A percentile compares a stretch with the other conserved stretches of the same genome.
phyloP scores from a whole-genome alignment of 2,888 invertebrate genomes.

The Timema podura region DNA sequence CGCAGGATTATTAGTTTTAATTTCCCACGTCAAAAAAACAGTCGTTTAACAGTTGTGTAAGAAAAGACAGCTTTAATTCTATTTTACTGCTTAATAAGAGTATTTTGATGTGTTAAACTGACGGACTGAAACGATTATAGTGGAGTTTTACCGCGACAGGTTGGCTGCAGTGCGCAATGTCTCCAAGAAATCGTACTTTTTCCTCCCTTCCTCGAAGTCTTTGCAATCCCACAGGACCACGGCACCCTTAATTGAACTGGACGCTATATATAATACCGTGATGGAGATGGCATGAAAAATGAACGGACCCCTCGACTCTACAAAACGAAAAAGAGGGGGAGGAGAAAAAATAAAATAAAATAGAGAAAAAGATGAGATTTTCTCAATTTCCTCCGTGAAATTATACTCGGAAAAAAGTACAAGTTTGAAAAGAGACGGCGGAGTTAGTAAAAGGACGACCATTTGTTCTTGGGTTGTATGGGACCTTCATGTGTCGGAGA shows the following conservation, averaged over 20 bases:
- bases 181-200: too few species aligned
- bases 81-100: too few species aligned
- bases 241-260: slow-evolving; percentile 45
- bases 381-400: slow-evolving; percentile 49
- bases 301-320: slow-evolving; percentile 38
- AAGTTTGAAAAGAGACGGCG: slow-evolving; percentile 2
- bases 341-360: background rate
- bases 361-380: slow-evolving; percentile 45
- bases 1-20: too few species aligned
- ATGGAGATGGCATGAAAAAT: slow-evolving; percentile 50
- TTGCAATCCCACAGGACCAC: slow-evolving; percentile 6
- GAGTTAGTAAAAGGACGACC: slow-evolving; percentile 23
- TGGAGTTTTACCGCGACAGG: too few species aligned
- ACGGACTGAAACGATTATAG: too few species aligned
- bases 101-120: too few species aligned
- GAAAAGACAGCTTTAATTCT: too few species aligned
- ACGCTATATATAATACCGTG: slow-evolving; percentile 34
- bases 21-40: too few species aligned
- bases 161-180: too few species aligned
- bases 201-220: too few species aligned
- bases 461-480: slow-evolving; percentile 30
- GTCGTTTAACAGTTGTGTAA: too few species aligned
- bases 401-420: slow-evolving; percentile 44
- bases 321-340: background rate
- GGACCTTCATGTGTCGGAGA: slow-evolving; percentile 17